A percentile compares a stretch with the other conserved stretches of the same genome.
Conservation (phyloP, 2,888 invertebrate genomes). For the Elgonia sp. region DNA sequence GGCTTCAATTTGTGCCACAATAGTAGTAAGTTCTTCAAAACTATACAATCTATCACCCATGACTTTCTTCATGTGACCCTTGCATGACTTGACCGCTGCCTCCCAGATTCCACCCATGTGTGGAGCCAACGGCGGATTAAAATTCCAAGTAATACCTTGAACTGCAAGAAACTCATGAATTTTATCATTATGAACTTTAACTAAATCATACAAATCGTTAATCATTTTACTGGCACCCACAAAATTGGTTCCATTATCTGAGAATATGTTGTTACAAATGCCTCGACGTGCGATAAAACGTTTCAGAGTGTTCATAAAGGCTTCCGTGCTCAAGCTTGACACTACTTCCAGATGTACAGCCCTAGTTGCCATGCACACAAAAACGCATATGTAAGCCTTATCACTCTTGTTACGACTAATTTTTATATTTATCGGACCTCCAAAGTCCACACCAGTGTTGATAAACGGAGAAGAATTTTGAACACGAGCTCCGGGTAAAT, state of each 20-base stretch:
- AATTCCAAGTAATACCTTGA: conserved; percentile 62
- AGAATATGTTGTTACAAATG: conserved; percentile 22
- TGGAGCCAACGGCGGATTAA: conserved; percentile 59
- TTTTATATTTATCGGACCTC: conserved; percentile 31
- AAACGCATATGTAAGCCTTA: conserved; percentile 34
- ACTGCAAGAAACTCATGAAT: conserved; percentile 20
- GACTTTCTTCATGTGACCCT: conserved; percentile 17
- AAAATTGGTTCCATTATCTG: conserved; percentile 50
- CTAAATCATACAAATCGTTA: conserved; percentile 6
- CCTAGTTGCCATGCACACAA: conserved; percentile 46
- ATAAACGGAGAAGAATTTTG: conserved; percentile 72
- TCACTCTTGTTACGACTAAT: conserved; percentile 6
- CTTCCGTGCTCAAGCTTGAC: conserved; percentile 14
- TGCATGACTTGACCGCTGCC: conserved; percentile 66
- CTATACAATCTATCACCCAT: conserved; percentile 2
- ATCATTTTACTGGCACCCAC: conserved; percentile 33
- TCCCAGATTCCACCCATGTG: conserved; percentile 72
- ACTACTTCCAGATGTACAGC: conserved; percentile 41
- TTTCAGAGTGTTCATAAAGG: conserved; percentile 42
- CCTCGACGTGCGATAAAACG: conserved; percentile 48
- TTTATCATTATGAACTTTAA: conserved; percentile 1
- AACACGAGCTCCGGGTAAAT: conserved; percentile 72
- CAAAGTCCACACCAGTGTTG: conserved; percentile 65
- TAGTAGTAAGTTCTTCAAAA: conserved; percentile 31
- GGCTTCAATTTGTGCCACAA: conserved; percentile 26